Evolutionary conservation across 1,140 invertebrate genomes (phyloP).

Genomic region (Popillia japonica): DNA sequence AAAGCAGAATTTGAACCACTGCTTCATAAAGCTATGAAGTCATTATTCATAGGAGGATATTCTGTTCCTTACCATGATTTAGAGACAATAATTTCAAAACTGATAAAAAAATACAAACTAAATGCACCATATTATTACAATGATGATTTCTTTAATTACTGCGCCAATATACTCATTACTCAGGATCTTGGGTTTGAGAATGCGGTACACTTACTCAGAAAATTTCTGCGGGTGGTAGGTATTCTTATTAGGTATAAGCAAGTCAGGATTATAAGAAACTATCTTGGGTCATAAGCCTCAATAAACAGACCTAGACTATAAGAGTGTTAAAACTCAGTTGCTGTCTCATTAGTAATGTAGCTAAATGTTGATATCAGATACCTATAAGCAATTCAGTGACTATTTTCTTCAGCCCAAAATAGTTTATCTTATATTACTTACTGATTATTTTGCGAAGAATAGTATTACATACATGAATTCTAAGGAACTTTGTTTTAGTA

Average conservation of each 20-base stretch:
- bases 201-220: constrained; percentile 61
- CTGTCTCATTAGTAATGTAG: too few species aligned
- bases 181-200: constrained; percentile 64
- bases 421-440: too few species aligned
- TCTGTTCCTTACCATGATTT: constrained; percentile 57
- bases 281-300: too few species aligned
- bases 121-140: constrained; percentile 67
- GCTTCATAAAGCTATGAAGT: constrained; percentile 57
- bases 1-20: constrained; percentile 60
- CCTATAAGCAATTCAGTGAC: too few species aligned
- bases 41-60: neutral
- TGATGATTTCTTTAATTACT: constrained; percentile 65
- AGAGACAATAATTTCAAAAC: constrained; percentile 59
- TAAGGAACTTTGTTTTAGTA: constrained; percentile 54
- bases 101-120: constrained; percentile 58
- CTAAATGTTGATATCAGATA: too few species aligned
- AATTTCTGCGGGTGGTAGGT: constrained; percentile 66
- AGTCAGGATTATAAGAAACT: too few species aligned
- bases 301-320: too few species aligned
- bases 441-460: neutral
- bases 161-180: constrained; percentile 61
- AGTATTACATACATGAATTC: neutral
- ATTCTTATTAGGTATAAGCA: constrained; percentile 24
- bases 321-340: too few species aligned
- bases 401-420: too few species aligned